These are phyloP conservation scores for Drosophila nebulosa DNA, from an alignment of 1,140 invertebrate genomes.

Conservation along the genomic window DNA sequence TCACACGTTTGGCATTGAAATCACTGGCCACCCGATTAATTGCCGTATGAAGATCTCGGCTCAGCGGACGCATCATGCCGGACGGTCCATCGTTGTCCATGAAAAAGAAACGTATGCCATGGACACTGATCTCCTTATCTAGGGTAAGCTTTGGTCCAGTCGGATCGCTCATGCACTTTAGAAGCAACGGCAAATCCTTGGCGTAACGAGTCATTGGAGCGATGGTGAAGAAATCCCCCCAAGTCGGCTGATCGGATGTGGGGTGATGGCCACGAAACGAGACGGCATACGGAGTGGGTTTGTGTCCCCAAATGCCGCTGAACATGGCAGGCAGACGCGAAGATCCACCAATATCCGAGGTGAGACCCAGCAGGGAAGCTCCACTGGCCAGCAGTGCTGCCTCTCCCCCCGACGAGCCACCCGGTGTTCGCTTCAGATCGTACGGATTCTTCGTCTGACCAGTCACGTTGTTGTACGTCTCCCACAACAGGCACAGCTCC, in stretches of 20 bases:
- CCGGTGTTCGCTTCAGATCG: conserved; percentile 87
- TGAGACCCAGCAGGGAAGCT: conserved; percentile 90
- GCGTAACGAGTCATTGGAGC: conserved; percentile 93
- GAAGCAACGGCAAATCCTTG: conserved; percentile 88
- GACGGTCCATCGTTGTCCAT: conserved; percentile 88
- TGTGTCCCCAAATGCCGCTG: conserved; percentile 93
- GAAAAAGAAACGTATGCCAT: conserved; percentile 88
- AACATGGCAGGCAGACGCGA: conserved; percentile 92
- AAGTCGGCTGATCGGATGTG: conserved; percentile 82
- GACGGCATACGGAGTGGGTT: conserved; percentile 85
- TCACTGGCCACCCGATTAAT: conserved; percentile 85
- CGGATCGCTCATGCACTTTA: conserved; percentile 85
- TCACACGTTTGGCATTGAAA: conserved; percentile 83
- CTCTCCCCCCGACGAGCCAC: conserved; percentile 91
- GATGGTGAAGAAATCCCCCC: conserved; percentile 85
- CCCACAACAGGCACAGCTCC: conserved; percentile 95
- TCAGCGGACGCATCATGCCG: conserved; percentile 84
- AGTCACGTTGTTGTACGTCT: conserved; percentile 93
- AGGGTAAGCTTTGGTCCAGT: conserved; percentile 84
- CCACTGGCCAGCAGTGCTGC: conserved; percentile 86
- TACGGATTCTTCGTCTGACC: conserved; percentile 95
- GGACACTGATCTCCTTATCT: conserved; percentile 85
- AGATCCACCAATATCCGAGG: conserved; percentile 92
- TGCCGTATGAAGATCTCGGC: conserved; percentile 85
- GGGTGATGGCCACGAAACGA: conserved; percentile 84